Evolutionary conservation across 1,140 invertebrate species (phyloP), one percentile per base, ranked within the genome.

Genomic region (Ctenoplectra terminalis): DNA sequence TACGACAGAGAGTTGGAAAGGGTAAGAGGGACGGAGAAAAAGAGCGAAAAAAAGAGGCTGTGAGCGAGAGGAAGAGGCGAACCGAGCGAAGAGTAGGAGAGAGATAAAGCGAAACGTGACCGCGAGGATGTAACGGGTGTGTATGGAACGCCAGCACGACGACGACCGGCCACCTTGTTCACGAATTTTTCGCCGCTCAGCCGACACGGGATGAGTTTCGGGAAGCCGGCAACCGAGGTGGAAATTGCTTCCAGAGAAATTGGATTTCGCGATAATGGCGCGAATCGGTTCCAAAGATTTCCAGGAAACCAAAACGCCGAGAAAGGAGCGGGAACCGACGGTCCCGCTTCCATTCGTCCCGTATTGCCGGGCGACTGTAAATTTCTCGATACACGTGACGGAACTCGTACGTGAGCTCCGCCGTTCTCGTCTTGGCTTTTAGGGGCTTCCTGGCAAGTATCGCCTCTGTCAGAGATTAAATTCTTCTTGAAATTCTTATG

Each of bases 111-210:
- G 71, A 69, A 70, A 85, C 72, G 83, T 70, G 79, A 85, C 77
- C 56, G 58, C 81, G 77, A 74, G 78, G 87, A 85, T 85, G 81
- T 88, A 88, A 88, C 88, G 85, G 85, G 85, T 83, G 83, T 84
- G 66, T 81, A 67, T 52, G 74, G 74, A 69, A 78, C 54, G 43
- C 15, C 58, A 48, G 56, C 48, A 66, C 69, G 46, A 61, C 60
- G 34, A 56, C 67, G 63, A 63, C 78, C 20, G 61, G 26, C 58
- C 67, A 43, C 34, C 63, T 81, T 67, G 80, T 76, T 82, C 73
- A 61, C 48, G 80, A 82, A 82, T 82, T 82, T 77, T 82, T 82
- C 56, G 63, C 52, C 70, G 66, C 69, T 60, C 67, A 37, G 9
- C 40, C 56, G 52, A 43, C 31, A n/a, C 46, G 58, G 78, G 70